Conservation (phyloP, 2,797 vertebrate genomes). For the Florisuga fusca region DNA sequence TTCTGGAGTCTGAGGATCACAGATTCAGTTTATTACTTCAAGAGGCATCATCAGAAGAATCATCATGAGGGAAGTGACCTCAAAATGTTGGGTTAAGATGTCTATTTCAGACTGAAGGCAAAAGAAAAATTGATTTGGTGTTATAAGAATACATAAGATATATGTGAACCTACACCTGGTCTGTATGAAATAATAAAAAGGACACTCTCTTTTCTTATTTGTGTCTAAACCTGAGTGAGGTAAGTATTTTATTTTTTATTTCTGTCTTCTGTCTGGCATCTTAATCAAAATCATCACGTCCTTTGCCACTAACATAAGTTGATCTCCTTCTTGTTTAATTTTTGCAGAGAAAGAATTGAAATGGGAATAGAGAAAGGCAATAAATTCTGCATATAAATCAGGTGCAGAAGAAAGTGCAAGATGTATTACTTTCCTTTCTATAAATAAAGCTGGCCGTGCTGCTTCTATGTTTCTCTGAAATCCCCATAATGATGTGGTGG, state of each 20-base stretch:
- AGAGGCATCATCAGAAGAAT: background rate
- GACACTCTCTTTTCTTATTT: background rate
- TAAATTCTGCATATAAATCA: background rate
- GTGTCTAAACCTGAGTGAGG: background rate
- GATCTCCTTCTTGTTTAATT: background rate
- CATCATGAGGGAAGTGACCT: background rate
- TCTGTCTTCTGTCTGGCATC: background rate
- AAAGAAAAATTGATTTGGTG: background rate
- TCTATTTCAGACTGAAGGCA: background rate
- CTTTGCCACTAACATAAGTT: background rate
- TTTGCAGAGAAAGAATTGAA: background rate
- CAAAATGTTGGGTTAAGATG: background rate
- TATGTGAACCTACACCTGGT: background rate
- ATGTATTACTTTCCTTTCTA: background rate
- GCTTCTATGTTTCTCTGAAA: background rate
- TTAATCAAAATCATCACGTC: background rate
- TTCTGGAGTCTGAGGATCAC: background rate
- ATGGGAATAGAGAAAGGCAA: background rate
- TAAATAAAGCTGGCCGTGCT: background rate
- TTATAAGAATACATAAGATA: background rate
- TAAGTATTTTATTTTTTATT: background rate
- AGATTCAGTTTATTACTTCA: background rate
- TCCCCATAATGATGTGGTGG: background rate
- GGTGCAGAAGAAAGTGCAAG: background rate
- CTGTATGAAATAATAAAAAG: background rate